phyloP scores from a whole-genome alignment of 1,140 invertebrate genomes.

The Pseudomyrmex sp. region DNA sequence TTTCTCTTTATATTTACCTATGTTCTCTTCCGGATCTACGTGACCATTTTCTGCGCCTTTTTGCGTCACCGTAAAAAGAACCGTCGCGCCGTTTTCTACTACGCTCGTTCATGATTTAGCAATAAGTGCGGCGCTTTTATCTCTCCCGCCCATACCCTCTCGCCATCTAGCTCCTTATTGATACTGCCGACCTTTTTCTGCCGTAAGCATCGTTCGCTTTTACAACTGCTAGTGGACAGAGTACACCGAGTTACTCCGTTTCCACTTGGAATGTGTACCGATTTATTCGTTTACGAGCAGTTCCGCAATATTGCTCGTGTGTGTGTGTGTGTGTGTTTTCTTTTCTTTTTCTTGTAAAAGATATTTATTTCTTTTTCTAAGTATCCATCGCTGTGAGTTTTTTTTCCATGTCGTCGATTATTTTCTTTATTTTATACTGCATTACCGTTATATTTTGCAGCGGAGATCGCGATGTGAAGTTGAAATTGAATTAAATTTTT shows the following conservation, averaged over 20 bases:
- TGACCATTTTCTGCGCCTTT: constrained; percentile 41
- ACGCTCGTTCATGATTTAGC: constrained; percentile 49
- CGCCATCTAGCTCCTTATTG: constrained; percentile 42
- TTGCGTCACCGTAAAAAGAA: constrained; percentile 43
- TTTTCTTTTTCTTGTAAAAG: not conserved
- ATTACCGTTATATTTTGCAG: not conserved
- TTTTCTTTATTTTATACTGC: not conserved
- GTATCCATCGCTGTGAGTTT: not conserved
- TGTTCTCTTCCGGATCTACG: constrained; percentile 6
- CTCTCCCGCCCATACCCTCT: constrained; percentile 24
- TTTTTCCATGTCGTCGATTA: not conserved
- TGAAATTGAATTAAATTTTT: too few species aligned
- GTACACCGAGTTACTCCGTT: constrained; percentile 12
- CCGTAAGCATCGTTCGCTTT: constrained; percentile 48
- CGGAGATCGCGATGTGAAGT: too few species aligned
- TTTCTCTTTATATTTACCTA: constrained; percentile 37
- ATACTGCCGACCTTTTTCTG: constrained; percentile 40
- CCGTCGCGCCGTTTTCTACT: constrained; percentile 12
- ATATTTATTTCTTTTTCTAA: not conserved
- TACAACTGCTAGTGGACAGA: constrained; percentile 33
- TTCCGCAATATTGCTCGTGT: constrained; percentile 5
- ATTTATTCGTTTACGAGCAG: constrained; percentile 28
- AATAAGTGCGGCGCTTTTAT: constrained; percentile 54
- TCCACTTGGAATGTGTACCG: constrained; percentile 16
- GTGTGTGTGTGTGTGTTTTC: too few species aligned